Evolutionary conservation across 2,888 invertebrate species (phyloP), one percentile per base, ranked within the genome.

Genomic region (Trisateles emortualis): DNA sequence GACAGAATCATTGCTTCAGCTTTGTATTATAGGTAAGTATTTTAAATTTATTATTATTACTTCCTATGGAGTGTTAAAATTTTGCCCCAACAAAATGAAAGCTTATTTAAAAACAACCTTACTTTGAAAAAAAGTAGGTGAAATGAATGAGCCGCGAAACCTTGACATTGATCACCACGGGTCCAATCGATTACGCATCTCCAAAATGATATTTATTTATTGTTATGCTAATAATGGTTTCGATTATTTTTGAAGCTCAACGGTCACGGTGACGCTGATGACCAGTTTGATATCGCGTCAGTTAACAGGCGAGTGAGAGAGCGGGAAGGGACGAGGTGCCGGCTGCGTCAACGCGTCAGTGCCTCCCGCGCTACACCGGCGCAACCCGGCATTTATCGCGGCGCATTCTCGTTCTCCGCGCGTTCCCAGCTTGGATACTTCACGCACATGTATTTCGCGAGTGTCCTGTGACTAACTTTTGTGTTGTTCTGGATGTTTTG

Each of bases 341-440:
- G 65, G 70, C 58, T 76, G 83, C 83, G 80, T 75, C 79, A 75
- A 72, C 81, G 82, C 83, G 84, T 61, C 72, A 60, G 78, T 79
- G 76, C 81, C 83, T 83, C 81, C 63, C 79, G 78, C 79, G 69
- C 70, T 65, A 67, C 69, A 76, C 39, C 53, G 48, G 53, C 48
- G 44, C 39, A 54, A 49, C 74, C 80, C 88, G 88, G 86, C 88
- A 90, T 86, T 87, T 81, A 83, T 67, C 80, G 82, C 74, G 81
- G 78, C 81, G 86, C 84, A 78, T 79, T 81, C 75, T 72, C 58
- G 61, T 59, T 58, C 70, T 67, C 53, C 77, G 81, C 83, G 79
- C 87, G 88, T 66, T 62, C 73, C 54, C 51, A 39, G 26, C 65
- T 59, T 56, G 52, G 40, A 49, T 67, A 52, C 59, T 60, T 35